A percentile compares a stretch with the other conserved stretches of the same genome.
Conservation (phyloP, 2,113 vertebrate species). For the Carlito syrichta region DNA sequence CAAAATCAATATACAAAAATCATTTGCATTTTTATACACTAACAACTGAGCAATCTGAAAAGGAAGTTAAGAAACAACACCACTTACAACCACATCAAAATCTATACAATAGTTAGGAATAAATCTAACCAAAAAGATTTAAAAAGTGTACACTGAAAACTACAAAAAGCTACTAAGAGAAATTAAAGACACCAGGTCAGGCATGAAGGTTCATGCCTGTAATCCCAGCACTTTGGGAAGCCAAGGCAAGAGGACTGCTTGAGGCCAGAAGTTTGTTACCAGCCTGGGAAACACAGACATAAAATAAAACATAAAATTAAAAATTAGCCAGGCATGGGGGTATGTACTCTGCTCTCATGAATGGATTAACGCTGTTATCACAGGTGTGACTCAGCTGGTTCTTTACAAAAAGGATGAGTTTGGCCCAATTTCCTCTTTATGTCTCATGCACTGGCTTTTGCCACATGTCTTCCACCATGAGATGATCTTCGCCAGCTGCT, state of each 20-base stretch:
- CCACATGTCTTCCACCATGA: neutral
- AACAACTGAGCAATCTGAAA: neutral
- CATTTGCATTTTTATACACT: neutral
- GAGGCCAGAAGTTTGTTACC: too few relatives aligned
- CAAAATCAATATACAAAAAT: neutral
- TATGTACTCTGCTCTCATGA: neutral
- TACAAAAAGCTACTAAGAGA: neutral
- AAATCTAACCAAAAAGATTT: neutral
- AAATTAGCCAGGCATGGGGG: too few relatives aligned
- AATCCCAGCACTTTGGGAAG: too few relatives aligned
- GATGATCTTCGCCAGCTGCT: neutral
- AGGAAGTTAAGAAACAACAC: neutral
- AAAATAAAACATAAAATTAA: too few relatives aligned
- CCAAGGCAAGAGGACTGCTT: too few relatives aligned
- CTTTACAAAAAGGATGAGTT: neutral
- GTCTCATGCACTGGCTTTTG: neutral
- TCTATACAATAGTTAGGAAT: neutral
- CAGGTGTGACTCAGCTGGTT: neutral
- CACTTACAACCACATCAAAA: neutral
- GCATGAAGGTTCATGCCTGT: too few relatives aligned
- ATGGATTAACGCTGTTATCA: neutral
- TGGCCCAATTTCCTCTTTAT: neutral
- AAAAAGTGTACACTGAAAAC: neutral
- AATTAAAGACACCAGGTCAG: neutral
- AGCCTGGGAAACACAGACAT: too few relatives aligned